These are phyloP conservation scores for Brachynemurus nebulosus DNA, from an alignment of 2,888 invertebrate genomes.

Conservation along the genomic window DNA sequence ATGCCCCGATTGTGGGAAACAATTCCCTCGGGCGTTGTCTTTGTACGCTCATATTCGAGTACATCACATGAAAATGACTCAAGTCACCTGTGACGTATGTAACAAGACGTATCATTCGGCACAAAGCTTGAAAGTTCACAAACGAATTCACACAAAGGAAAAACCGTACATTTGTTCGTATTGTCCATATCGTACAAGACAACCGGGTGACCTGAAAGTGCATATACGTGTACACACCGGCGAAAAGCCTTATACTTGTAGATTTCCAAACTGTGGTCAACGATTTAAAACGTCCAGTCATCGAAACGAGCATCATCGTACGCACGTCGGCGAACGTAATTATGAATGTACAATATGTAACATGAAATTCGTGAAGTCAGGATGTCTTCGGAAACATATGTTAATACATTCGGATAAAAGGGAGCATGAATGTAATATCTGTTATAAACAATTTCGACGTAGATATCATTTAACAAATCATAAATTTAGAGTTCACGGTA, in stretches of 20 bases:
- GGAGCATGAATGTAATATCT: slow-evolving; percentile 18
- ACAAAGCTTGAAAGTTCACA: slow-evolving; percentile 19
- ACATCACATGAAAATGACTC: neutral
- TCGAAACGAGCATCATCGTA: slow-evolving; percentile 27
- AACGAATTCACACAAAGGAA: slow-evolving; percentile 18
- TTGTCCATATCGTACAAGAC: slow-evolving; percentile 20
- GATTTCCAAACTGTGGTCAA: slow-evolving; percentile 19
- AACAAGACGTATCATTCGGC: neutral
- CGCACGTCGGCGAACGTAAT: slow-evolving; percentile 32
- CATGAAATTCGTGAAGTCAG: slow-evolving; percentile 22
- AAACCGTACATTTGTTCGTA: slow-evolving; percentile 20
- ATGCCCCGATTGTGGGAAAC: slow-evolving; percentile 22
- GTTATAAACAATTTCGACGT: slow-evolving; percentile 19
- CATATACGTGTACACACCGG: slow-evolving; percentile 22
- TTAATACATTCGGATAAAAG: slow-evolving; percentile 21
- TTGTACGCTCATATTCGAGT: slow-evolving; percentile 19
- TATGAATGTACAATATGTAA: slow-evolving; percentile 30
- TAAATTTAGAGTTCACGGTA: slow-evolving; percentile 8
- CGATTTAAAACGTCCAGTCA: slow-evolving; percentile 20
- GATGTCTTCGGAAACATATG: slow-evolving; percentile 20
- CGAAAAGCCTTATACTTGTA: slow-evolving; percentile 21
- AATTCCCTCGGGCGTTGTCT: slow-evolving; percentile 17
- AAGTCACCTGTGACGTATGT: neutral
- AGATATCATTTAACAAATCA: slow-evolving; percentile 20
- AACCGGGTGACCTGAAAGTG: slow-evolving; percentile 20